Evolutionary conservation across 2,113 vertebrate genomes (phyloP), one percentile per base, ranked within the genome.

Genomic region (Trichomycterus rosablanca): DNA sequence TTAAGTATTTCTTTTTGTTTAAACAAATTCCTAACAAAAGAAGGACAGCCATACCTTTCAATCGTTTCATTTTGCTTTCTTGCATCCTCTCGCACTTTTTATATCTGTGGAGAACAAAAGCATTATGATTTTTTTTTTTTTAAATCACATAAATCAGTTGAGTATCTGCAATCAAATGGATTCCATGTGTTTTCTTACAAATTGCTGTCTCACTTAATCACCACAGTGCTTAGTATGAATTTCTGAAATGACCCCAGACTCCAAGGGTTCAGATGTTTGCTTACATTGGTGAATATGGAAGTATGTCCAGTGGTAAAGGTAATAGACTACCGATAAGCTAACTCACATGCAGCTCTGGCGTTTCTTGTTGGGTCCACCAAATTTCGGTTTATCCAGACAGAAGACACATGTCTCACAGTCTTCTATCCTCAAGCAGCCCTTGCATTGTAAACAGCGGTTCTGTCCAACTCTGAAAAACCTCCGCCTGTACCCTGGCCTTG

Each of bases 301-400:
- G n/a, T n/a, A n/a, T n/a, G n/a, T n/a, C n/a, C n/a, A n/a, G n/a
- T n/a, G n/a, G n/a, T n/a, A n/a, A n/a, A n/a, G n/a, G n/a, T n/a
- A n/a, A n/a, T n/a, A n/a, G n/a, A n/a, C n/a, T n/a, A n/a, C n/a
- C n/a, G n/a, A n/a, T n/a, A n/a, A n/a, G n/a, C 16, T 3, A 11
- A 68, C 92, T 91, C 80, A 95, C 93, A 93, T 86, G 76, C 93
- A 95, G 76, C 93, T 94, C 78, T 95, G 93, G 3, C 90, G 85
- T 76, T 92, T 93, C 62, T 90, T 93, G 81, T 95, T 95, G 56
- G 89, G 91, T 19, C 93, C 93, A 22, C 93, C 93, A 14, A 89
- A 95, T 66, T 95, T 95, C 15, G 93, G 92, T 66, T 95, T 95
- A 75, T 95, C 93, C 55, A 89, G 80, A 79, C 93, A 95, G 80